These are phyloP conservation scores for Standfussiana lucernea DNA, from an alignment of 2,888 invertebrate species.

Conservation along the genomic window DNA sequence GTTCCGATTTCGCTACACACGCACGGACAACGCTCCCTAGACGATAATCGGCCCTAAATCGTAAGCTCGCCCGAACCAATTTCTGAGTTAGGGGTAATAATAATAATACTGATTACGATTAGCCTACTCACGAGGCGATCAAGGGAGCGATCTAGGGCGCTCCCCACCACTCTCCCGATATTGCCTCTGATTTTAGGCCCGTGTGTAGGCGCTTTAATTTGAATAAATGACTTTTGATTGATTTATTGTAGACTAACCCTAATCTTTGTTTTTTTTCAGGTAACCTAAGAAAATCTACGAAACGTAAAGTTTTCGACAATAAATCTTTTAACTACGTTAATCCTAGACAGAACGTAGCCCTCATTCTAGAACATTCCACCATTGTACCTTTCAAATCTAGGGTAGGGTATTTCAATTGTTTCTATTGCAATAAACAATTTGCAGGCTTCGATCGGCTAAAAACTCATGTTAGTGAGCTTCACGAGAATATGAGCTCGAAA, in stretches of 20 bases:
- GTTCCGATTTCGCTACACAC: no score
- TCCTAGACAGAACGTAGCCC: conserved; percentile 59
- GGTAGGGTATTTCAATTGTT: conserved; percentile 67
- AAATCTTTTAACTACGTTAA: conserved; percentile 49
- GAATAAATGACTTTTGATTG: no score
- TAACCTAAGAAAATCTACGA: conserved; percentile 19
- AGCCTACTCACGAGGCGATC: no score
- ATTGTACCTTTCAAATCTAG: conserved; percentile 67
- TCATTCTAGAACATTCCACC: conserved; percentile 68
- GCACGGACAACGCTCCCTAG: no score
- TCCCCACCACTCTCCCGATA: no score
- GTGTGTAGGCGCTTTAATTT: no score
- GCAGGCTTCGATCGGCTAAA: conserved; percentile 60
- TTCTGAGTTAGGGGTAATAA: no score
- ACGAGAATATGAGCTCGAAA: conserved; percentile 54
- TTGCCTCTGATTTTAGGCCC: no score
- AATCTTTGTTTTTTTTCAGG: conserved; percentile 33
- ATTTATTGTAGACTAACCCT: not conserved
- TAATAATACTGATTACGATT: no score
- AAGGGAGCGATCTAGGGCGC: no score
- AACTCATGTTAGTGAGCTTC: conserved; percentile 51
- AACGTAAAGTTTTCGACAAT: conserved; percentile 24
- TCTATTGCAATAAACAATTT: conserved; percentile 66
- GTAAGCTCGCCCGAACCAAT: no score
- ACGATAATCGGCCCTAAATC: no score